Percentiles rank a stretch among this genome's conserved stretches.
Evolutionary conservation across 2,113 vertebrate species (phyloP).

Genomic region (Leptodactylus fuscus): DNA sequence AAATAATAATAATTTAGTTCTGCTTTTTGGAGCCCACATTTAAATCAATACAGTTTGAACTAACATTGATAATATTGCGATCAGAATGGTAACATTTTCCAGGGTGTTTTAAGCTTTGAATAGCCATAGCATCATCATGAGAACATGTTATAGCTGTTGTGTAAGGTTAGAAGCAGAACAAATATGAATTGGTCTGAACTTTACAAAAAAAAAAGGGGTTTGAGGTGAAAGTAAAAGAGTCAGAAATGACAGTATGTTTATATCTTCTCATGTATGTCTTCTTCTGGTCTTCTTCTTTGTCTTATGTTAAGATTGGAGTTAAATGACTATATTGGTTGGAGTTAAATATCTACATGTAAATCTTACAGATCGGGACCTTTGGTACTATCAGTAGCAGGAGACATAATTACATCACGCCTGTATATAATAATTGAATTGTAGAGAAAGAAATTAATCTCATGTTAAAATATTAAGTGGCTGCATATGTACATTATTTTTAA

Average conservation of each 20-base stretch:
- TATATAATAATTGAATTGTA: neutral
- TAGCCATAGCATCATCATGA: neutral
- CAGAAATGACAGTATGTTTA: neutral
- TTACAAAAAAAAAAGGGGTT: neutral
- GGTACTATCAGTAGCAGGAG: neutral
- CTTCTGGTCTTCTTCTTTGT: too few species aligned
- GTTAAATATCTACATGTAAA: neutral
- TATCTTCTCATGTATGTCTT: neutral
- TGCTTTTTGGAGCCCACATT: conserved; percentile 3
- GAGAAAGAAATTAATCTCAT: too few species aligned
- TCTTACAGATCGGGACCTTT: neutral
- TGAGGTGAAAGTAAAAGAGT: neutral
- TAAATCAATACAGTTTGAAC: conserved; percentile 36
- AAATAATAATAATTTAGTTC: conserved; percentile 19
- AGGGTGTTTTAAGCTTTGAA: conserved; percentile 15
- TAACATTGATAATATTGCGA: conserved; percentile 14
- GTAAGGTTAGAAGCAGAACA: neutral
- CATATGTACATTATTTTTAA: too few species aligned
- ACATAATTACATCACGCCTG: neutral
- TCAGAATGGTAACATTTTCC: conserved; percentile 17
- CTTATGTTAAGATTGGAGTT: neutral
- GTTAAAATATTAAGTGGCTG: too few species aligned
- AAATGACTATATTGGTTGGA: neutral
- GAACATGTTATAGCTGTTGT: neutral
- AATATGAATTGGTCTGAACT: neutral